phyloP scores from a whole-genome alignment of 2,888 invertebrate genomes.

The Dryadula phaetusa region DNA sequence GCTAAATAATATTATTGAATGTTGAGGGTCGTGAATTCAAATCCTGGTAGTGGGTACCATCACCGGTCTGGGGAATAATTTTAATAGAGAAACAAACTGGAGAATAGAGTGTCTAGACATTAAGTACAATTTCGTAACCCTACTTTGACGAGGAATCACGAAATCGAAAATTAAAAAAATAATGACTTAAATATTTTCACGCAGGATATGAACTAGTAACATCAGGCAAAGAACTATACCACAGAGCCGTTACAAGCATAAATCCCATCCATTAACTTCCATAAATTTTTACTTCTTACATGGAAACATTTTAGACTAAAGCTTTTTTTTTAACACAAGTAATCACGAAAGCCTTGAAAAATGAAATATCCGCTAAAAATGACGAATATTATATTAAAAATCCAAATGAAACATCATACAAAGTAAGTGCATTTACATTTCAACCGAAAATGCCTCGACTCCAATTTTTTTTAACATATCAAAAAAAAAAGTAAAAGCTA shows the following conservation, averaged over 20 bases:
- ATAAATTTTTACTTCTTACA: neutral
- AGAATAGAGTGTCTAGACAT: too few relatives aligned
- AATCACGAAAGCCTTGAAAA: constrained; percentile 1
- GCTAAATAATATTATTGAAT: too few relatives aligned
- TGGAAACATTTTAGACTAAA: constrained; percentile 9
- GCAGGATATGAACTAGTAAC: neutral
- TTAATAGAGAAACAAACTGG: too few relatives aligned
- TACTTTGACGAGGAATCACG: too few relatives aligned
- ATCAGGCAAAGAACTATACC: neutral
- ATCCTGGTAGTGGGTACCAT: too few relatives aligned
- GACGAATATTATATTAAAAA: constrained; percentile 19
- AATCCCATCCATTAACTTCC: neutral
- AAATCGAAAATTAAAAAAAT: too few relatives aligned
- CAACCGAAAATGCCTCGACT: constrained; percentile 17
- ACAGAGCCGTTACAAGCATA: neutral
- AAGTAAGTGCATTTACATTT: constrained; percentile 23
- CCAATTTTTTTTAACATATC: constrained; percentile 18
- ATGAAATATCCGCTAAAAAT: constrained; percentile 10
- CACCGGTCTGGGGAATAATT: too few relatives aligned
- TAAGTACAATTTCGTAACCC: too few relatives aligned
- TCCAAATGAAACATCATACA: constrained; percentile 16
- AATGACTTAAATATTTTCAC: neutral
- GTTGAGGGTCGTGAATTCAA: too few relatives aligned
- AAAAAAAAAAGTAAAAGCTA: constrained; percentile 27
- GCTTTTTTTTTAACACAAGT: neutral